Conservation (phyloP, 2,113 vertebrate genomes). For the Numenius arquata region DNA sequence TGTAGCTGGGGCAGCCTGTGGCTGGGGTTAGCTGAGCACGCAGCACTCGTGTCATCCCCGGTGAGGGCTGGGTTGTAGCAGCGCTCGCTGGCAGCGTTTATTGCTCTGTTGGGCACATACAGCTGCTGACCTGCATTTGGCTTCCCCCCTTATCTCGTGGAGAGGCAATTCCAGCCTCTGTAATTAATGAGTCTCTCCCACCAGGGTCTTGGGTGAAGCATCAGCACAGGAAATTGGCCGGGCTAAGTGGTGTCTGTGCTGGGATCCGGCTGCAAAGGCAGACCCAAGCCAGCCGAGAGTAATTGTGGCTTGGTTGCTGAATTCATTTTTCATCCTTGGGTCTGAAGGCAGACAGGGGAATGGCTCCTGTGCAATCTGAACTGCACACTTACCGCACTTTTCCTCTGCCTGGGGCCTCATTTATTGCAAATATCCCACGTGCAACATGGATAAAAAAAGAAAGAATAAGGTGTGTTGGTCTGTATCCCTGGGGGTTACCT, state of each 20-base stretch:
- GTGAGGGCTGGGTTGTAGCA: background rate
- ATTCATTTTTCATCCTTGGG: background rate
- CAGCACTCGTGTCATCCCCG: background rate
- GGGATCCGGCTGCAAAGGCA: background rate
- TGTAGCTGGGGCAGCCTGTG: background rate
- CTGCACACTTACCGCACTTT: background rate
- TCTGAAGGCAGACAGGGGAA: background rate
- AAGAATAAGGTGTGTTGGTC: background rate
- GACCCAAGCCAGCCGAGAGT: background rate
- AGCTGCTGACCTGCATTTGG: background rate
- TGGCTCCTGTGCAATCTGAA: background rate
- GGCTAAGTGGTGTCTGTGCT: background rate
- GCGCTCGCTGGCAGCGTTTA: background rate
- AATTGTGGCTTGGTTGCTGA: background rate
- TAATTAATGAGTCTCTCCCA: constrained; percentile 17
- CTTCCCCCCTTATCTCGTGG: background rate
- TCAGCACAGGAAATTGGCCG: background rate
- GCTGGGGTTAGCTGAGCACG: background rate
- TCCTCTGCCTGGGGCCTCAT: background rate
- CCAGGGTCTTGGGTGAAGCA: background rate
- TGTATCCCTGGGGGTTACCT: background rate
- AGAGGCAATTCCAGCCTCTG: constrained; percentile 20
- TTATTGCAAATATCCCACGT: accelerated
- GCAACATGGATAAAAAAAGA: background rate
- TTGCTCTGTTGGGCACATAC: background rate